These are phyloP conservation scores for Phalacrocorax brasilianus DNA, from an alignment of 2,113 vertebrate genomes.

Conservation along the genomic window DNA sequence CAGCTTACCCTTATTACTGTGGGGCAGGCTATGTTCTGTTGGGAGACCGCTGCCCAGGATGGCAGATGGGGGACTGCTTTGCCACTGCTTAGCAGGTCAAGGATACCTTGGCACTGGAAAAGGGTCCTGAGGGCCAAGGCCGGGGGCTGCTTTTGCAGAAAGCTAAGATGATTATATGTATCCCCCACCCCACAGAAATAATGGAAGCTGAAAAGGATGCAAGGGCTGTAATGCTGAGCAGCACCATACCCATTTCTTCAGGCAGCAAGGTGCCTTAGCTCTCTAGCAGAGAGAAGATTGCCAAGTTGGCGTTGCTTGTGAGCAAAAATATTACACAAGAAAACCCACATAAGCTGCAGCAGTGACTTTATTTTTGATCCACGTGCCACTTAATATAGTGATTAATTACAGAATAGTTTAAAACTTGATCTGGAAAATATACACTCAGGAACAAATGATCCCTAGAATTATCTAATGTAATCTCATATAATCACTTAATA, in stretches of 20 bases:
- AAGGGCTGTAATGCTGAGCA: background rate
- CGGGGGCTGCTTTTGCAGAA: background rate
- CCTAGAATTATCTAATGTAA: background rate
- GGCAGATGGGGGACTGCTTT: background rate
- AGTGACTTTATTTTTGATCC: background rate
- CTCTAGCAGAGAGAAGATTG: no score
- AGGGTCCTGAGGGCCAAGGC: background rate
- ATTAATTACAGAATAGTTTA: background rate
- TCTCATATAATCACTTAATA: background rate
- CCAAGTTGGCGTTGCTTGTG: no score
- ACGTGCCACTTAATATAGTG: background rate
- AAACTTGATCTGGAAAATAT: background rate
- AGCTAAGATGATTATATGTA: fast-evolving
- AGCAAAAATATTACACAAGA: background rate
- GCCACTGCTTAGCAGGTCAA: background rate
- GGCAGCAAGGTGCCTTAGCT: background rate
- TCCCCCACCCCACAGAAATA: background rate
- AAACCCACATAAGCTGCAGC: background rate
- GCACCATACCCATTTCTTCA: background rate
- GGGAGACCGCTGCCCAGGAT: fast-evolving
- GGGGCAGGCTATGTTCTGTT: fast-evolving
- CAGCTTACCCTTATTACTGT: background rate
- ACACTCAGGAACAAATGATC: background rate
- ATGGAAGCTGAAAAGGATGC: background rate
- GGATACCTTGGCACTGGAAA: background rate